phyloP scores from a whole-genome alignment of 2,797 vertebrate species.

The Telmatherina bonti region DNA sequence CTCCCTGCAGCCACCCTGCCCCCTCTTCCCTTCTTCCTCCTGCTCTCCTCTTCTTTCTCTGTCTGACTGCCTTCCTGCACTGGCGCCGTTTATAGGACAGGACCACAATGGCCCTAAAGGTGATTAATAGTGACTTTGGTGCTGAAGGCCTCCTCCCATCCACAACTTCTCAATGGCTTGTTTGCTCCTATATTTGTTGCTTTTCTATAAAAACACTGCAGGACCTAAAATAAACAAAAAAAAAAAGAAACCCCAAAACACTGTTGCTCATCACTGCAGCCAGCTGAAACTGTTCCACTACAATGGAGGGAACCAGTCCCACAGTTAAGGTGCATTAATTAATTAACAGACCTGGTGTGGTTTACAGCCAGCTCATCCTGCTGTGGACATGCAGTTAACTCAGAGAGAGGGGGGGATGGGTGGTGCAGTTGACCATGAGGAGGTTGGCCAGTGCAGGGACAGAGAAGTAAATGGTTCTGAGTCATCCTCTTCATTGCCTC shows the following conservation, averaged over 20 bases:
- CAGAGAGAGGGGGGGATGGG: slow-evolving; percentile 62
- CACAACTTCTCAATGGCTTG: slow-evolving; percentile 29
- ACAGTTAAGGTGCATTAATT: slow-evolving; percentile 83
- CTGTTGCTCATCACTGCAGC: slow-evolving; percentile 41
- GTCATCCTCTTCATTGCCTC: slow-evolving; percentile 44
- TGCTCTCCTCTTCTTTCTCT: slow-evolving; percentile 54
- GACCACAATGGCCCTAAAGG: slow-evolving; percentile 73
- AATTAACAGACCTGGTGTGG: slow-evolving; percentile 85
- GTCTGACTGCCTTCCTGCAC: slow-evolving; percentile 49
- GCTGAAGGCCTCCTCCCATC: slow-evolving; percentile 58
- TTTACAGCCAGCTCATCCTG: slow-evolving; percentile 80
- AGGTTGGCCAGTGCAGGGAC: slow-evolving; percentile 51
- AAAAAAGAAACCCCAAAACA: not conserved
- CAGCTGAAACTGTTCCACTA: slow-evolving; percentile 38
- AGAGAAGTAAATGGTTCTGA: slow-evolving; percentile 41
- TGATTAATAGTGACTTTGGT: slow-evolving; percentile 75
- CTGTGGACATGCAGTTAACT: slow-evolving; percentile 63
- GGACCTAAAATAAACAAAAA: not conserved
- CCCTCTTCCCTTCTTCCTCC: slow-evolving; percentile 51
- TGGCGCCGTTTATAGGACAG: slow-evolving; percentile 64
- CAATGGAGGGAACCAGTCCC: slow-evolving; percentile 52
- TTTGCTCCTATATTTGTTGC: slow-evolving; percentile 30
- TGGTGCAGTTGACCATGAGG: slow-evolving; percentile 38
- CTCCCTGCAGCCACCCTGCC: slow-evolving; percentile 71
- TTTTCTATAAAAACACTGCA: slow-evolving; percentile 36